These are phyloP conservation scores for Hydra vulgaris DNA, from an alignment of 30 jellyfish, hydroid and myxozoan genomes.

Conservation along the genomic window DNA sequence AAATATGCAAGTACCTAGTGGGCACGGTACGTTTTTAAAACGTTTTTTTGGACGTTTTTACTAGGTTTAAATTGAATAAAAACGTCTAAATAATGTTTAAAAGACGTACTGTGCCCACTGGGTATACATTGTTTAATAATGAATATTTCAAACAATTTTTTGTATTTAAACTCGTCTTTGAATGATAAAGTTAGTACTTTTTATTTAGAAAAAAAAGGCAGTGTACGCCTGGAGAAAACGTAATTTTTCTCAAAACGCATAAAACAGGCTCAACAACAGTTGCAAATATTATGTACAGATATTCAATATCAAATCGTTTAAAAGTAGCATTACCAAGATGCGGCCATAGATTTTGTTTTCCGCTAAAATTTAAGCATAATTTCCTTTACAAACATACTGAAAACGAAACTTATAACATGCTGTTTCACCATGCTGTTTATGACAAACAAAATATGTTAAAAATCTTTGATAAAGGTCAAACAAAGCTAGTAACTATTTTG, in stretches of 20 bases:
- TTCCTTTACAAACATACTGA: constrained; percentile 5
- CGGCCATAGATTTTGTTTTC: constrained; percentile 16
- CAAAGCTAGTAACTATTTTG: constrained; percentile 23
- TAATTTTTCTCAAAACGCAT: constrained; percentile 21
- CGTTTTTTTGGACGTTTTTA: too few species aligned
- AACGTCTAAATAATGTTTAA: too few species aligned
- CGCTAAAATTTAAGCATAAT: not conserved
- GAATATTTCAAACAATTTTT: too few species aligned
- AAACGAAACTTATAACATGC: constrained; percentile 8
- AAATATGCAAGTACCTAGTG: too few species aligned
- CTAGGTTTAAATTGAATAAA: too few species aligned
- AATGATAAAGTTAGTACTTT: too few species aligned
- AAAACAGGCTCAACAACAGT: constrained; percentile 29
- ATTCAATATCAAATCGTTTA: not conserved
- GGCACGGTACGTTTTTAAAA: too few species aligned
- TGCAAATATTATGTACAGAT: constrained; percentile 14
- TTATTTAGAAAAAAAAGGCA: not conserved
- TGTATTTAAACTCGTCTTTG: too few species aligned
- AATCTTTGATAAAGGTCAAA: not conserved
- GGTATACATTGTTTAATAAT: too few species aligned
- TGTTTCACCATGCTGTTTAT: constrained; percentile 20
- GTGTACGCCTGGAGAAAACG: not conserved
- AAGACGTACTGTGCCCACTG: too few species aligned
- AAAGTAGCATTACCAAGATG: constrained; percentile 12
- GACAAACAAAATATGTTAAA: not conserved